Base-by-base conservation (phyloP, 1,140 invertebrate genomes). In the Cyphomyrmex costatus region DNA sequence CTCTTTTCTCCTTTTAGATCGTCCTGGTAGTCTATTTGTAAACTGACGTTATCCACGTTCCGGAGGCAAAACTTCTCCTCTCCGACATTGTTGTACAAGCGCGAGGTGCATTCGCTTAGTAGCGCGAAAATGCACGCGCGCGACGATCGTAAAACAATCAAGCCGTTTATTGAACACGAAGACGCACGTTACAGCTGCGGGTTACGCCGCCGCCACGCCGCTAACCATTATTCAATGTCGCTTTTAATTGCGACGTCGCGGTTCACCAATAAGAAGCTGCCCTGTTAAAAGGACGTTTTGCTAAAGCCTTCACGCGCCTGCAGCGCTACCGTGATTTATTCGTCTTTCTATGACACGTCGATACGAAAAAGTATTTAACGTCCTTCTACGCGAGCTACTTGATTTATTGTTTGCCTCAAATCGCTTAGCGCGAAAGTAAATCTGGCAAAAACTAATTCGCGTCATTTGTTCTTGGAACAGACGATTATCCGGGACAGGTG, bases 71-170 rank as follows among this genome's bases (percentile, higher is more conserved):
- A 27, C 46, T 58, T 58, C 42, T 58, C 42, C 21, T 21, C 12
- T 61, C 10, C 33, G 33, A 3, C 33, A 0, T 42, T 10, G 8
- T 42, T 42, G 10, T 8, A 68, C 24, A 27, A 73, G 51, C 8
- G 30, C 51, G 46, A 49, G 12, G 46, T 14, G 46, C 58, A 19
- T 30, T 46, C 14, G 51, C 8, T 42, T 42, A 42, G 10, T 10
- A 21, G 24, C 24, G 79, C 36, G 68, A 83, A 83, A 83, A 83
- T 60, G 68, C 53, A 74, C n/a, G 68, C 65, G 63, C 78, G 63
- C 33, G 79, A 83, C 79, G 53, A 83, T 83, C 79, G 79, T 83
- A 83, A 83, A 83, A 83, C 79, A 83, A 83, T 83, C 68, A 74
- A 60, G 53, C 14, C 68, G 79, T 70, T 83, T 83, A 83, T 83